Evolutionary conservation across 2,113 vertebrate genomes (phyloP).

Genomic region (Clarias magur): DNA sequence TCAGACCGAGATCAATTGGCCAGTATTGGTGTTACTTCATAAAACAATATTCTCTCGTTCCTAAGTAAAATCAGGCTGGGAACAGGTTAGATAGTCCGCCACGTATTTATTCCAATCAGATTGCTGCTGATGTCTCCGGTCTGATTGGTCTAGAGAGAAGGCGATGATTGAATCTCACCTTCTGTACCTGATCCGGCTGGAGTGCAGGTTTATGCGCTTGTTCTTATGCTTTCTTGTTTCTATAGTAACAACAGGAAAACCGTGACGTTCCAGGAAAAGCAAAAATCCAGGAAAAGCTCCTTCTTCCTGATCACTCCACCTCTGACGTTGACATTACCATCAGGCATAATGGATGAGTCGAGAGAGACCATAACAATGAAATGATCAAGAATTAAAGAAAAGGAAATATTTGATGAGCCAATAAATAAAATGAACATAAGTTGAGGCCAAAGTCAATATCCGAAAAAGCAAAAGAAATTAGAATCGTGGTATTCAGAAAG

Average conservation of each 20-base stretch:
- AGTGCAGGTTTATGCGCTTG: not conserved
- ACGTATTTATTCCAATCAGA: not conserved
- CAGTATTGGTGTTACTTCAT: not conserved
- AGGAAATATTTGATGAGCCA: no score
- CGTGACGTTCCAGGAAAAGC: no score
- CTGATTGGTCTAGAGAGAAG: constrained; percentile 8
- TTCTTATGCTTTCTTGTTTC: not conserved
- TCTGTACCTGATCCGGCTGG: not conserved
- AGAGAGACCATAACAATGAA: no score
- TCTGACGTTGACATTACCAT: no score
- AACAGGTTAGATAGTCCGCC: not conserved
- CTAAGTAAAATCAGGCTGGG: not conserved
- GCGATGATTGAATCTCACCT: not conserved
- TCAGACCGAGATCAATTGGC: not conserved
- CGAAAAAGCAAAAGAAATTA: no score
- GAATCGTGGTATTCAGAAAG: no score
- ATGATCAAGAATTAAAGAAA: no score
- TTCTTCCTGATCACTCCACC: no score
- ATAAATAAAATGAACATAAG: no score
- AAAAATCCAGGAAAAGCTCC: no score
- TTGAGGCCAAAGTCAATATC: no score
- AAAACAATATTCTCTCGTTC: not conserved
- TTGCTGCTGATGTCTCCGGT: not conserved
- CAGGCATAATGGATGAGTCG: no score
- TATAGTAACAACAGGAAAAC: not conserved